Evolutionary conservation across 2,797 vertebrate species (phyloP).

Genomic region (Silurus aristotelis): DNA sequence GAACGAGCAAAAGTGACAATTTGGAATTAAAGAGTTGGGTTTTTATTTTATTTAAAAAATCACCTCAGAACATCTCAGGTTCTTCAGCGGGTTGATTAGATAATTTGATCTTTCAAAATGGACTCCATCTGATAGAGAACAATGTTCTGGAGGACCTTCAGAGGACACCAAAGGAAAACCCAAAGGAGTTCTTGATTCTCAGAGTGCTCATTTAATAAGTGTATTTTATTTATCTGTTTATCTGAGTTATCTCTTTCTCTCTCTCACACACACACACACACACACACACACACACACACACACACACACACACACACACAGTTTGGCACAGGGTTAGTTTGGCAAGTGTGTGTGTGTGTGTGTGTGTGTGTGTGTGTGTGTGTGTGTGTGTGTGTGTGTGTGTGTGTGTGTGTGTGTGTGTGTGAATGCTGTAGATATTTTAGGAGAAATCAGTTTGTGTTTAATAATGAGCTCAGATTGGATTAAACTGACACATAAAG

Average conservation of each 20-base stretch:
- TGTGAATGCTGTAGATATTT: not conserved
- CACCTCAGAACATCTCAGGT: not conserved
- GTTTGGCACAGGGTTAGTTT: not conserved
- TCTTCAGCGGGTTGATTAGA: not conserved
- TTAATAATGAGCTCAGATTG: not conserved
- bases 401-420: not conserved
- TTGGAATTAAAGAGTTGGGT: not conserved
- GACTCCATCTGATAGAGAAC: not conserved
- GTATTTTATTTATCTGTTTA: not conserved
- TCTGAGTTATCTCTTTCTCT: not conserved
- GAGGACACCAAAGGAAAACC: not conserved
- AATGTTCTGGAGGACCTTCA: not conserved
- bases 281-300: not conserved
- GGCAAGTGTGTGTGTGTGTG: no score
- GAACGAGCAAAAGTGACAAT: not conserved
- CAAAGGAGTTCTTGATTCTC: not conserved
- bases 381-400: no score
- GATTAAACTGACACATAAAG: not conserved
- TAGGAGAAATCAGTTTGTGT: not conserved
- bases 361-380: not conserved
- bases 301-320: not conserved
- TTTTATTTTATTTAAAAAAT: not conserved
- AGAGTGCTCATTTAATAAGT: not conserved
- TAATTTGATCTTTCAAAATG: not conserved
- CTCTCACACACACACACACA: no score